phyloP scores from a whole-genome alignment of 1,140 invertebrate genomes.

The Neotoxoptera formosana region DNA sequence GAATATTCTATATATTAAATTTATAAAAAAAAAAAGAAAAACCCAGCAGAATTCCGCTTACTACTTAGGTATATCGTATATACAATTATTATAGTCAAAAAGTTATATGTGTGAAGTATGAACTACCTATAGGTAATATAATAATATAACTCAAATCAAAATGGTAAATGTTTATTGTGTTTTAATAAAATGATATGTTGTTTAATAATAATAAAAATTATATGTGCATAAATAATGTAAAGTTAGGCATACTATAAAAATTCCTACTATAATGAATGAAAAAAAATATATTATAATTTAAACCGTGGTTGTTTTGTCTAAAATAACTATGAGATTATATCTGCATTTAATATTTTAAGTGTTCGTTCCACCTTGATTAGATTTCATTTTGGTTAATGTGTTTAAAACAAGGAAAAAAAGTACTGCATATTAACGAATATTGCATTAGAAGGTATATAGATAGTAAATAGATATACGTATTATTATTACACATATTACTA shows the following conservation, averaged over 20 bases:
- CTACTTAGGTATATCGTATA: neutral
- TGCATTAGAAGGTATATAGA: constrained; percentile 8
- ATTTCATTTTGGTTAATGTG: neutral
- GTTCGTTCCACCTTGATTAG: neutral
- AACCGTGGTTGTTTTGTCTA: neutral
- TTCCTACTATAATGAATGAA: neutral
- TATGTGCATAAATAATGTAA: neutral
- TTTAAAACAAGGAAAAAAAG: neutral
- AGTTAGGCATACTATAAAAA: neutral
- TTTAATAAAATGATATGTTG: neutral
- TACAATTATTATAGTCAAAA: neutral
- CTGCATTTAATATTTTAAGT: constrained; percentile 8
- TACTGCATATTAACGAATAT: neutral
- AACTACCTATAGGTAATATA: neutral
- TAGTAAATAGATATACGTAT: neutral
- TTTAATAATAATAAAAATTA: neutral
- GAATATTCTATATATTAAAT: neutral
- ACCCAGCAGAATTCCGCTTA: neutral
- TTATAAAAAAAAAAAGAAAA: neutral
- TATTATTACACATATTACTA: neutral
- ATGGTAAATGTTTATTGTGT: neutral
- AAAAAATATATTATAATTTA: constrained; percentile 5
- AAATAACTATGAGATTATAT: constrained; percentile 6
- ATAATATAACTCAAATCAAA: neutral
- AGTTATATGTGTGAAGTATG: neutral